Conservation (phyloP, 1,140 invertebrate species). For the Mesaphorura yosii region DNA sequence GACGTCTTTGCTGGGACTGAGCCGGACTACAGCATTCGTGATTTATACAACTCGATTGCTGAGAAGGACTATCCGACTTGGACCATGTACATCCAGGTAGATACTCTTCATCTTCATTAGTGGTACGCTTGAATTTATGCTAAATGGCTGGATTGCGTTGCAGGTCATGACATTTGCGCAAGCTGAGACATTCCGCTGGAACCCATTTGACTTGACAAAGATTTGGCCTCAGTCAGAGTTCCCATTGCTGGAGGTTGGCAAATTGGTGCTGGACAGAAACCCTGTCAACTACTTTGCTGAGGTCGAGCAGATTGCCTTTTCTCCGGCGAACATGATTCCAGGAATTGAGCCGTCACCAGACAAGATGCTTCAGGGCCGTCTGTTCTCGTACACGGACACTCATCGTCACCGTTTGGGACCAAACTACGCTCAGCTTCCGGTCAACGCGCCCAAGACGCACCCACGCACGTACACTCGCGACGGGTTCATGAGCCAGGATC, state of each 20-base stretch:
- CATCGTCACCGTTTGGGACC: constrained; percentile 52
- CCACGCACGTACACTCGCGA: constrained; percentile 48
- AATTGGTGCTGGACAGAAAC: constrained; percentile 46
- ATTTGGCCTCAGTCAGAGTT: constrained; percentile 51
- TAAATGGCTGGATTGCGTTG: neutral
- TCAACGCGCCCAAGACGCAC: constrained; percentile 49
- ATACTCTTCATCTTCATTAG: neutral
- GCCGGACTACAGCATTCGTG: constrained; percentile 58
- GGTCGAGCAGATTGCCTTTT: constrained; percentile 55
- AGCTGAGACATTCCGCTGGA: constrained; percentile 49
- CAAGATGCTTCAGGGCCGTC: constrained; percentile 54
- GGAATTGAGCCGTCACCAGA: constrained; percentile 51
- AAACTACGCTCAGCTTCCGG: constrained; percentile 53
- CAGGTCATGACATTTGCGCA: constrained; percentile 59
- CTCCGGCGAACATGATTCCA: constrained; percentile 50
- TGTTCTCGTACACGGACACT: constrained; percentile 55
- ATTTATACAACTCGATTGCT: constrained; percentile 62
- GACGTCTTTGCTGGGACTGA: constrained; percentile 47
- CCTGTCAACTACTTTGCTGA: constrained; percentile 49
- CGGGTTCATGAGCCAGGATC: constrained; percentile 39
- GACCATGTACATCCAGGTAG: constrained; percentile 47
- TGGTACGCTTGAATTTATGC: neutral
- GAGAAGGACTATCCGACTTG: constrained; percentile 56
- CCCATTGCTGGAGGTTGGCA: constrained; percentile 51
- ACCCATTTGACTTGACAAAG: constrained; percentile 31